Base-by-base conservation (phyloP, 2,888 invertebrate species). In the Mesorhabditis spiculigera region DNA sequence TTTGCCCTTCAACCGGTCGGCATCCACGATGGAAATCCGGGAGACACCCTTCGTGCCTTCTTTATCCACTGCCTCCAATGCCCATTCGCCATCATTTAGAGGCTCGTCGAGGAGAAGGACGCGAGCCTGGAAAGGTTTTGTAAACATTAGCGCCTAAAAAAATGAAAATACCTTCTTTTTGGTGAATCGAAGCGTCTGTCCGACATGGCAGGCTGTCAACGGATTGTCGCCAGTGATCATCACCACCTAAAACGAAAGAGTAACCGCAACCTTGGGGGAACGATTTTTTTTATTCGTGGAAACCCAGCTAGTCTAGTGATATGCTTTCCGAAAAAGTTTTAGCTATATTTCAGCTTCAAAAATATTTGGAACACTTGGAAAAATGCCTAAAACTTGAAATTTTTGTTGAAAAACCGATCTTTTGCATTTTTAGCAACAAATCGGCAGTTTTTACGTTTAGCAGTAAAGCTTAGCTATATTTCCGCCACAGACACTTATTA, bases 191-290 rank as follows among this genome's bases (percentile, higher is more conserved):
- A 85, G 72, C 4, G 97, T 95, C 83, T 92, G 92, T 5, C 95
- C 96, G 1, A 99, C 97, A 87, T 99, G 96, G 86, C 98, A 98
- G 4, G 98, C 99, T 0, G 99, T 99, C 74, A 99, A 87, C 0
- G 97, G 95, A 88, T 96, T 98, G 87, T 99, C 99, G 45, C 99
- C 99, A 5, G 98, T 99, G 63, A 99, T 99, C 96, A 99, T 99
- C 3, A 93, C 92, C 13, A 95, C 90, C 90, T 91, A 67, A 58
- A 77, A 4, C 50, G 13, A 16, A 43, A 4, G 44, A 41, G 28
- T 28, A 28, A 62, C 28, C 58, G 28, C 28, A 3, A 28, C 28
- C 1, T 28, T 28, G 28, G 28, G 28, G 28, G 28, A 28, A 28
- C 28, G 28, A 28, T 28, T 28, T 28, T 28, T 28, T 28, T 28